Conservation (phyloP, 2,888 invertebrate species). For the Agrochola macilenta region DNA sequence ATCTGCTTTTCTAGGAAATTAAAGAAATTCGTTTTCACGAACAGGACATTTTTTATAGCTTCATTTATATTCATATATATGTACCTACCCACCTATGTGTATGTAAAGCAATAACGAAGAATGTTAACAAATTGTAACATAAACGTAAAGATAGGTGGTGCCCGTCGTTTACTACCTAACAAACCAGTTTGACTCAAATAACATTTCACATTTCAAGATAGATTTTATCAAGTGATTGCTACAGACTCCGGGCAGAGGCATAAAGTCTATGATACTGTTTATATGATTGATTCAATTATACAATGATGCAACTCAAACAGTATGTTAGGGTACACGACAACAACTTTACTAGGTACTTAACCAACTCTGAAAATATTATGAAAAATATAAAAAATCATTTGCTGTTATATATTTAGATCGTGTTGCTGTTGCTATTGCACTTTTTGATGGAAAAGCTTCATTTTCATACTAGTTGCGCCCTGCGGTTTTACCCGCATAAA, state of each 20-base stretch:
- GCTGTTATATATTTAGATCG: neutral
- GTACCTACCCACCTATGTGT: neutral
- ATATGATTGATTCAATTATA: conserved; percentile 34
- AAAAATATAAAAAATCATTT: neutral
- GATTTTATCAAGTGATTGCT: conserved; percentile 52
- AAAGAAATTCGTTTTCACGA: neutral
- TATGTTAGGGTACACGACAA: neutral
- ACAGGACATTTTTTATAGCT: neutral
- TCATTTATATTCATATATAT: conserved; percentile 6
- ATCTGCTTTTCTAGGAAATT: neutral
- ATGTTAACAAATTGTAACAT: conserved; percentile 55
- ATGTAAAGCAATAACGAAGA: conserved; percentile 38
- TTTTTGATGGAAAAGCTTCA: neutral
- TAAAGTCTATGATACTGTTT: conserved; percentile 13
- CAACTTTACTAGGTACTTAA: neutral
- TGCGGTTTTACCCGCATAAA: too few relatives aligned
- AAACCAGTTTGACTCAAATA: conserved; percentile 53
- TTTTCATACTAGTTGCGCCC: neutral
- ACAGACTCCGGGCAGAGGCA: conserved; percentile 18
- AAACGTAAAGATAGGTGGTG: conserved; percentile 48
- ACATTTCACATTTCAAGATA: conserved; percentile 51
- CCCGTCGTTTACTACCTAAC: conserved; percentile 44
- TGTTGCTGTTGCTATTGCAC: neutral
- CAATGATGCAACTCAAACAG: conserved; percentile 1
- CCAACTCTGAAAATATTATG: neutral